Evolutionary conservation across 2,113 vertebrate genomes (phyloP), one percentile per base, ranked within the genome.

Genomic region (Pionites leucogaster): DNA sequence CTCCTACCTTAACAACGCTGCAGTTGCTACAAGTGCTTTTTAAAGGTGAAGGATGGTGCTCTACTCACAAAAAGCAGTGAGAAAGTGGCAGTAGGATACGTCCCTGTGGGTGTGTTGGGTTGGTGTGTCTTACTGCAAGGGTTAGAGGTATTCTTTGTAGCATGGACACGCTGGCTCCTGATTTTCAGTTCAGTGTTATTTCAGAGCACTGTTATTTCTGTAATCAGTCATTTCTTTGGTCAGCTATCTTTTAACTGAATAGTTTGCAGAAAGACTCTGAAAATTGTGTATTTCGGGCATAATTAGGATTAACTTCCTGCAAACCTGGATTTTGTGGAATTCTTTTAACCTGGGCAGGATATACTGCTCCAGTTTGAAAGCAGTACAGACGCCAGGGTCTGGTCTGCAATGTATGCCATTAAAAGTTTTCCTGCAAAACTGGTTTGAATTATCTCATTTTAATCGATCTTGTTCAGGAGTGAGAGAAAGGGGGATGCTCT

Each of bases 111-210:
- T 6, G 9, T 4, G 37, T 29, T 44, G 70, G 41, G 27, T n/a
- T 47, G 3, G 42, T 2, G 11, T 50, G 33, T 44, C 19, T 23
- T 49, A 3, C 11, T 1, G 4, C 69, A 69, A 37, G 13, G 65
- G 18, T 39, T 37, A 6, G 9, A 13, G 19, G 17, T 13, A 23
- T 37, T 67, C 65, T 44, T 41, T 3, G 0, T 6, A 24, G 60
- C n/a, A 19, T 1, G 3, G 41, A 28, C 13, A 0, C 4, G 16
- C 49, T 2, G 1, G 59, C 55, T 65, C 31, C 22, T 33, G 41
- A 1, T 70, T 72, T 53, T 35, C 59, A 42, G 20, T 49, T 22
- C 64, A 60, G 16, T 12, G 16, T 42, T 55, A 14, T 29, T 49
- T 47, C 44, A 50, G 33, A 67, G 37, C 59, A 33, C 5, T 35